Conservation (phyloP, 2,888 invertebrate genomes). For the Pterostichus madidus region DNA sequence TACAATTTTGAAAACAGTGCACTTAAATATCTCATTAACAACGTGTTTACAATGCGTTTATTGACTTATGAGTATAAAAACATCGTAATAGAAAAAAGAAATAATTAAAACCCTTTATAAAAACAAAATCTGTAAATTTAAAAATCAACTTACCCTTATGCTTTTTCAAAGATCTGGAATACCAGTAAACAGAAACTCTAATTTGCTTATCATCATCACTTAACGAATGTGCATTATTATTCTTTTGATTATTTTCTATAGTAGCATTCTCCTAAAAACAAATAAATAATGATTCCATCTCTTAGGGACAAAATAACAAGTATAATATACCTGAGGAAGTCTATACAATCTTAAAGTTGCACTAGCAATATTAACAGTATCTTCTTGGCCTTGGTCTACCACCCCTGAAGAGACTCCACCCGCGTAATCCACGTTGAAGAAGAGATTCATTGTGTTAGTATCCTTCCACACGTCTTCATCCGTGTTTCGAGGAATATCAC, state of each 20-base stretch:
- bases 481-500: slow-evolving; percentile 79
- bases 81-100: too few relatives aligned
- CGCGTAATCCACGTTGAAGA: slow-evolving; percentile 79
- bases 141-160: slow-evolving; percentile 77
- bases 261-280: slow-evolving; percentile 46
- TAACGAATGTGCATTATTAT: slow-evolving; percentile 22
- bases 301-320: not conserved
- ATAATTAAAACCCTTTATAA: too few relatives aligned
- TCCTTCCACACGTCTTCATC: slow-evolving; percentile 80
- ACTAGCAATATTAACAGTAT: slow-evolving; percentile 79
- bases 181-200: slow-evolving; percentile 81
- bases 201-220: slow-evolving; percentile 79
- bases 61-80: too few relatives aligned
- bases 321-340: slow-evolving; percentile 75
- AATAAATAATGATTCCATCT: not conserved
- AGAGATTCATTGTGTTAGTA: slow-evolving; percentile 79
- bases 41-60: too few relatives aligned
- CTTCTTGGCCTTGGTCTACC: slow-evolving; percentile 71
- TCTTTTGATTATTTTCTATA: slow-evolving; percentile 26
- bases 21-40: too few relatives aligned
- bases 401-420: slow-evolving; percentile 49
- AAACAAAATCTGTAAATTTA: too few relatives aligned
- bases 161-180: slow-evolving; percentile 79
- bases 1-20: too few relatives aligned
- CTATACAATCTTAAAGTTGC: slow-evolving; percentile 79